A percentile compares a stretch with the other conserved stretches of the same genome.
These are phyloP conservation scores for Enteromius afrohamiltoni DNA, from an alignment of 2,797 vertebrate genomes.

Conservation along the genomic window DNA sequence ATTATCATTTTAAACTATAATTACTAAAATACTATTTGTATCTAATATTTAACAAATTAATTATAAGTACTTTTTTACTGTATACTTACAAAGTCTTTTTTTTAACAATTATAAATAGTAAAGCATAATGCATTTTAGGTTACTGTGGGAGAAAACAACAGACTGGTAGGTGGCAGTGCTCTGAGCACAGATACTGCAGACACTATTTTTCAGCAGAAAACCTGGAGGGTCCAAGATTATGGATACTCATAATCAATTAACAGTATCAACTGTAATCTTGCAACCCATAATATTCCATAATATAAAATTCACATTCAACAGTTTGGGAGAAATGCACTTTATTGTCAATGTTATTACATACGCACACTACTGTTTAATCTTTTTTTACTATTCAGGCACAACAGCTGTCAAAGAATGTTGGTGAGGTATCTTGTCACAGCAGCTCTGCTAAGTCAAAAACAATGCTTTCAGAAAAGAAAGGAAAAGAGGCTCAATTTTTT, in stretches of 20 bases:
- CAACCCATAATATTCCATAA: not conserved
- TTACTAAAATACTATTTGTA: not conserved
- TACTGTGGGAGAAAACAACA: not conserved
- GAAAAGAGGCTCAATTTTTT: not conserved
- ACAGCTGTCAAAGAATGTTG: constrained; percentile 7
- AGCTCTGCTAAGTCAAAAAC: not conserved
- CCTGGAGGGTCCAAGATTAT: not conserved
- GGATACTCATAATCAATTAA: not conserved
- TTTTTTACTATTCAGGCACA: constrained; percentile 9
- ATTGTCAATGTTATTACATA: constrained; percentile 18
- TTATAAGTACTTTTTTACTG: not conserved
- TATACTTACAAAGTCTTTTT: not conserved
- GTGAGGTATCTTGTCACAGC: not conserved
- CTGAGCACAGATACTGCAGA: not conserved
- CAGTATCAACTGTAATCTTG: not conserved
- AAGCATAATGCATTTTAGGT: not conserved
- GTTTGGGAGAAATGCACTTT: constrained; percentile 29
- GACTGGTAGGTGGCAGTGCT: not conserved
- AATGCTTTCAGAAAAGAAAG: constrained; percentile 16
- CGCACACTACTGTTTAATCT: not conserved
- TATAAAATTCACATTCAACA: not conserved
- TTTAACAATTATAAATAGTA: too few relatives aligned
- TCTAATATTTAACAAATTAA: not conserved
- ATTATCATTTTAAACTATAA: not conserved
- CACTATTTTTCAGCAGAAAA: not conserved